Evolutionary conservation across 1,140 invertebrate species (phyloP).

Genomic region (Ceratosolen fusciceps): DNA sequence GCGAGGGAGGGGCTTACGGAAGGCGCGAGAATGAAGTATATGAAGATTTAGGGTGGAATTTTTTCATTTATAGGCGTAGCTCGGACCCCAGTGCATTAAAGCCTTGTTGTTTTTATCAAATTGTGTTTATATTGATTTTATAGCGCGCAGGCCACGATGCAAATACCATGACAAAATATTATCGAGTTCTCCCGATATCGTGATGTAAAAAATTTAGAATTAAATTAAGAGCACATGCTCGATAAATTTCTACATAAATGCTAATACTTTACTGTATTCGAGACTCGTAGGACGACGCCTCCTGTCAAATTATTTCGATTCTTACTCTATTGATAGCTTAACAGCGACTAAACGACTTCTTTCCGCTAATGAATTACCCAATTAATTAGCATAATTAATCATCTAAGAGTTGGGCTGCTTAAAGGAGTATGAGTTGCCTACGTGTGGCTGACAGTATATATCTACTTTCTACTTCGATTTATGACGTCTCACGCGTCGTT

Average conservation of each 20-base stretch:
- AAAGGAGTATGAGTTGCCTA: not conserved
- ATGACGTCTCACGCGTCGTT: not conserved
- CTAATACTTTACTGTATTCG: too few relatives aligned
- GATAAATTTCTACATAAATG: too few relatives aligned
- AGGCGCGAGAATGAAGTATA: not conserved
- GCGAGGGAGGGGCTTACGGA: not conserved
- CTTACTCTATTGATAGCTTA: too few relatives aligned
- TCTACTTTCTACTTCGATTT: slow-evolving; percentile 8
- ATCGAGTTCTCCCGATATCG: too few relatives aligned
- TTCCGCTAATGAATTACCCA: not conserved
- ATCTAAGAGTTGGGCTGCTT: not conserved
- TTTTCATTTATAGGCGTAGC: not conserved
- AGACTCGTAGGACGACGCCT: too few relatives aligned
- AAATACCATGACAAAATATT: too few relatives aligned
- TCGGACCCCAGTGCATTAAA: not conserved
- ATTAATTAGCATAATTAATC: not conserved
- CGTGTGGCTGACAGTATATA: not conserved
- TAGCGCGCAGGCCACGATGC: not conserved
- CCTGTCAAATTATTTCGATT: too few relatives aligned
- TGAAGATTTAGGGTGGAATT: not conserved
- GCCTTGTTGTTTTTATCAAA: not conserved
- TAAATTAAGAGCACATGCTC: too few relatives aligned
- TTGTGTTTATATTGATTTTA: slow-evolving; percentile 11
- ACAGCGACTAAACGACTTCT: not conserved
- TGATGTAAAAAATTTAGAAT: too few relatives aligned